Base-by-base conservation (phyloP, 2,888 invertebrate genomes). In the Phengaris arion region DNA sequence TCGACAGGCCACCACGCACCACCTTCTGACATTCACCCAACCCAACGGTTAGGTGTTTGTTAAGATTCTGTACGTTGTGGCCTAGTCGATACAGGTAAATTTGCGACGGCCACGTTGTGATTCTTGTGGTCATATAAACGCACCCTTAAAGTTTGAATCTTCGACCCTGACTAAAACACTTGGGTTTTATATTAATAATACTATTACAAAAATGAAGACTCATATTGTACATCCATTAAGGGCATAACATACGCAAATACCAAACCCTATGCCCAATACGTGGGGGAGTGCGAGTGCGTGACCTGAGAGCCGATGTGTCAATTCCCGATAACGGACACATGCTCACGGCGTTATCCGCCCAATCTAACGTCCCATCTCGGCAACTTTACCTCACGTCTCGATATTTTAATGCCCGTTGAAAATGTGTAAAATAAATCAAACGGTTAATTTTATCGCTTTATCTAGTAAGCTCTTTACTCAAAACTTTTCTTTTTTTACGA, bases 241-340 rank as follows among this genome's bases (percentile, higher is more conserved):
- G 59, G 35, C 35, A 35, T 35, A 3, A 35, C 35, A 64, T 64
- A 45, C 64, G 35, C 12, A 52, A 64, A 64, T 64, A 45, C 64
- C 64, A 22, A 59, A 22, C 64, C 64, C 64, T 64, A 64, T 22
- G 52, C 68, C 68, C 70, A 12, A 22, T 54, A 72, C 72, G 72
- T 72, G 72, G 13, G 52, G 64, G 64, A 35, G 68, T 13, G 46
- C 10, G 9, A 22, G 64, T 35, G 54, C 72, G 72, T 72, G 54
- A 72, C 72, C 13, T 72, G 72, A 72, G 72, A 54, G 52, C 52
- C 54, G 72, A 72, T 72, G 22, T 0, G 72, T 72, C 6, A 48
- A 48, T 48, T 48, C 15, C 72, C 12, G 70, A 51, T 48, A 64
- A 64, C 64, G 64, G 35, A 64, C 64, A 64, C 64, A 64, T 64